Percentiles rank a stretch among this genome's conserved stretches.
These are phyloP conservation scores for Hymenochirus boettgeri DNA, from an alignment of 2,113 vertebrate genomes.

Conservation along the genomic window DNA sequence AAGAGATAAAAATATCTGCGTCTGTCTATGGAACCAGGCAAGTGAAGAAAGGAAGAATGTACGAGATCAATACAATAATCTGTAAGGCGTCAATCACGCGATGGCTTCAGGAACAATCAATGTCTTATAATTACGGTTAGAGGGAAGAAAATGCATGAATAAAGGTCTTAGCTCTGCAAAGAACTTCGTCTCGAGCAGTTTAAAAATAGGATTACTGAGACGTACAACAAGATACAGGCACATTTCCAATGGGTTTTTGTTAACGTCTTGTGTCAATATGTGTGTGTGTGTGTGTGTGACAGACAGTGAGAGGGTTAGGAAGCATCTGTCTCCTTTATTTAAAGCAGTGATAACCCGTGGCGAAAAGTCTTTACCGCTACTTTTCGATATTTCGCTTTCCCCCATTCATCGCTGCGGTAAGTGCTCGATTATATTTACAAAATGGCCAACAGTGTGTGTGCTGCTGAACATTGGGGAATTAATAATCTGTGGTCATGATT, in stretches of 20 bases:
- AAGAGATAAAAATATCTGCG: slow-evolving; percentile 25
- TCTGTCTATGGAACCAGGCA: slow-evolving; percentile 23
- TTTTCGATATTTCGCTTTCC: too few species aligned
- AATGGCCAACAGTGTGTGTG: too few species aligned
- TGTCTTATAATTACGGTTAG: slow-evolving; percentile 32
- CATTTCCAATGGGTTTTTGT: neutral
- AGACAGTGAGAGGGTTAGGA: too few species aligned
- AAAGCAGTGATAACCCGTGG: too few species aligned
- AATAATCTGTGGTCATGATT: too few species aligned
- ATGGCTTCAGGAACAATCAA: slow-evolving; percentile 25
- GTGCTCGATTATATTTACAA: too few species aligned
- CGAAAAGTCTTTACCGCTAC: too few species aligned
- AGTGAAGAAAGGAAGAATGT: slow-evolving; percentile 13
- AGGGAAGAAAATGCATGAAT: slow-evolving; percentile 11
- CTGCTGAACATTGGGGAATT: too few species aligned
- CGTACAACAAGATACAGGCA: slow-evolving; percentile 29
- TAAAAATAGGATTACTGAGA: slow-evolving; percentile 11
- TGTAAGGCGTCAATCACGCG: slow-evolving; percentile 34
- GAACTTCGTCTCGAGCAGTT: slow-evolving; percentile 11
- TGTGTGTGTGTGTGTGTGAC: too few species aligned
- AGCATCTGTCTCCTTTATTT: too few species aligned
- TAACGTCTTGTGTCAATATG: neutral
- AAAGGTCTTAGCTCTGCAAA: slow-evolving; percentile 31
- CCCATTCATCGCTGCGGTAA: too few species aligned
- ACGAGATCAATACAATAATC: slow-evolving; percentile 31